Base-by-base conservation (phyloP, 30 jellyfish, hydroid and myxozoan genomes). In the Nemopilema nomurai region DNA sequence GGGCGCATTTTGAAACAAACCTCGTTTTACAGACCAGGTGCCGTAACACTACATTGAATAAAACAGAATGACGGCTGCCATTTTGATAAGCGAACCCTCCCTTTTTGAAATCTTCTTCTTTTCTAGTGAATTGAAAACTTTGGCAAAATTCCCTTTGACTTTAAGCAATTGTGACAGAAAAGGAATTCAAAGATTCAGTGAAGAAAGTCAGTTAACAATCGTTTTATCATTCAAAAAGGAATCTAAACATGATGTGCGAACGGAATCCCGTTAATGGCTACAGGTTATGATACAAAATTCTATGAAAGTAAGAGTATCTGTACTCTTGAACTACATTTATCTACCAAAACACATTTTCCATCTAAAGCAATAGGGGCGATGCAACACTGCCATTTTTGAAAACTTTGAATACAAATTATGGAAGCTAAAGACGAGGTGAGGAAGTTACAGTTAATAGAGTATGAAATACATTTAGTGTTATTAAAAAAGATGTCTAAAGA, bases 241-340 rank as follows among this genome's bases (percentile, higher is more conserved):
- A 41, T 41, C 57, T 41, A 41, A 41, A 41, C 57, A 41, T 41
- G 57, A 41, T 19, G 83, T 73, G 83, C 83, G 49, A 73, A 73
- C 83, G n/a, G n/a, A 73, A 73, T 73, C 83, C 83, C 83, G 26
- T 8, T 73, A 73, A 73, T 31, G 83, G 70, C 51, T 73, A 73
- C 83, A 73, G 49, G 21, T 71, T 73, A 73, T 73, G 22, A 30
- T 73, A 73, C 83, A 73, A 73, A 73, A 73, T 73, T 73, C 83
- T 73, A 73, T 73, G 49, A 73, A 73, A 73, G 69, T 30, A 33
- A 73, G 83, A 73, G 83, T 24, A 29, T 30, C 24, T 67, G 22
- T 73, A 33, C 83, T 73, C 83, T 73, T 67, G 13, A 18, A 18
- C 83, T 73, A 73, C 83, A 13, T 31, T 32, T 41, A 41, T 41